Conservation (phyloP, 2,797 vertebrate species). For the Nothura maculosa region DNA sequence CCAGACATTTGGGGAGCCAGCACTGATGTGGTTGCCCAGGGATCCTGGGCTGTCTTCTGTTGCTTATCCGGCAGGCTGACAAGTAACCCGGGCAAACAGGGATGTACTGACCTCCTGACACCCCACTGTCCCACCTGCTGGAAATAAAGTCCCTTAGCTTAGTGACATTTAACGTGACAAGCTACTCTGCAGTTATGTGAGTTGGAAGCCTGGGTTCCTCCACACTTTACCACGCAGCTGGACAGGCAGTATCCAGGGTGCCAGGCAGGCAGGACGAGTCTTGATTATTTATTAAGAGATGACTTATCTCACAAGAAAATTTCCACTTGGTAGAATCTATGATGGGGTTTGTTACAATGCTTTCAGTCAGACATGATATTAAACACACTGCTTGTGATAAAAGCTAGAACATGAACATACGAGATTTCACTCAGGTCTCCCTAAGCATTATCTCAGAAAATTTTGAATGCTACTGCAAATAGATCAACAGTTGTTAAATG, state of each 20-base stretch:
- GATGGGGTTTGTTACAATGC: neutral
- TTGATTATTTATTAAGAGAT: neutral
- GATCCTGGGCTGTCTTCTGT: neutral
- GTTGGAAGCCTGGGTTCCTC: neutral
- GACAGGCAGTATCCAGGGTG: neutral
- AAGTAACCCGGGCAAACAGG: neutral
- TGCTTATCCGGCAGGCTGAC: neutral
- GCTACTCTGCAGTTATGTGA: neutral
- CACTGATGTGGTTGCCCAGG: neutral
- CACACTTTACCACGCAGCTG: neutral
- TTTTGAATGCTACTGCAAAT: neutral
- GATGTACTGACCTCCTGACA: neutral
- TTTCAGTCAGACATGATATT: neutral
- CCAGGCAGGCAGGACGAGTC: neutral
- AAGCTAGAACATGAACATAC: neutral
- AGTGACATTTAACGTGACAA: neutral
- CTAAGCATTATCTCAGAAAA: neutral
- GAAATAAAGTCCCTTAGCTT: neutral
- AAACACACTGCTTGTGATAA: neutral
- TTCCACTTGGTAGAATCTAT: neutral
- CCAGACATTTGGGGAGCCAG: neutral
- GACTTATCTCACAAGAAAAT: neutral
- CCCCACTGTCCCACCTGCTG: neutral
- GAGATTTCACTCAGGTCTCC: neutral
- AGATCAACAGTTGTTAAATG: neutral